phyloP scores from a whole-genome alignment of 1,140 invertebrate species.

The Anadara kagoshimensis region DNA sequence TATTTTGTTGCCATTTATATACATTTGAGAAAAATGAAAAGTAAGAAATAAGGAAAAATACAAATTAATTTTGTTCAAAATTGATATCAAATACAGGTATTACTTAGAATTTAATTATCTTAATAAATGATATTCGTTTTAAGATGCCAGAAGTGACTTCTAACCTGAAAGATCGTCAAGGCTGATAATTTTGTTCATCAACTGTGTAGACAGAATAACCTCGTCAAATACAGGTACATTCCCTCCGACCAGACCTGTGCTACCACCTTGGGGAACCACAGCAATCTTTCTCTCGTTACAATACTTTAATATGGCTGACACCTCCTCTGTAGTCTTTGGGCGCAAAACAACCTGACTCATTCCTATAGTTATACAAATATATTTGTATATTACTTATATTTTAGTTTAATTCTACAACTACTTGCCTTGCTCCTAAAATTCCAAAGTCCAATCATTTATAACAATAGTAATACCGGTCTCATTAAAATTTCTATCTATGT shows the following conservation, averaged over 20 bases:
- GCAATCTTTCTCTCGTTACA: conserved; percentile 90
- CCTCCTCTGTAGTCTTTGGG: conserved; percentile 91
- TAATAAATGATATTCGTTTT: no score
- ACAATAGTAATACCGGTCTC: no score
- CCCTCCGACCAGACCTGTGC: conserved; percentile 89
- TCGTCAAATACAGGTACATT: conserved; percentile 98
- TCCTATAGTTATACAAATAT: conserved; percentile 69
- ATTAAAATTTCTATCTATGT: no score
- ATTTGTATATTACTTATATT: background rate
- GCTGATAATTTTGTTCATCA: conserved; percentile 92
- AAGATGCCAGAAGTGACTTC: background rate
- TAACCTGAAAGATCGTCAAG: conserved; percentile 88
- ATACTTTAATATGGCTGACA: conserved; percentile 88
- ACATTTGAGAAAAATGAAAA: no score
- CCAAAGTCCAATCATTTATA: no score
- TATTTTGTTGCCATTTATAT: no score
- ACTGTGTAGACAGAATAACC: conserved; percentile 88
- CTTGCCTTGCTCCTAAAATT: no score
- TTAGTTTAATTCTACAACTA: no score
- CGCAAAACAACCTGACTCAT: conserved; percentile 76
- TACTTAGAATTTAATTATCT: no score
- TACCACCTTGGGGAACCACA: conserved; percentile 87
- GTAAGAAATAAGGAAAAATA: no score
- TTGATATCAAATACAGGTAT: no score
- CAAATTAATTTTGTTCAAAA: no score